Base-by-base conservation (phyloP, 2,888 invertebrate genomes). In the Hyposoter didymator region DNA sequence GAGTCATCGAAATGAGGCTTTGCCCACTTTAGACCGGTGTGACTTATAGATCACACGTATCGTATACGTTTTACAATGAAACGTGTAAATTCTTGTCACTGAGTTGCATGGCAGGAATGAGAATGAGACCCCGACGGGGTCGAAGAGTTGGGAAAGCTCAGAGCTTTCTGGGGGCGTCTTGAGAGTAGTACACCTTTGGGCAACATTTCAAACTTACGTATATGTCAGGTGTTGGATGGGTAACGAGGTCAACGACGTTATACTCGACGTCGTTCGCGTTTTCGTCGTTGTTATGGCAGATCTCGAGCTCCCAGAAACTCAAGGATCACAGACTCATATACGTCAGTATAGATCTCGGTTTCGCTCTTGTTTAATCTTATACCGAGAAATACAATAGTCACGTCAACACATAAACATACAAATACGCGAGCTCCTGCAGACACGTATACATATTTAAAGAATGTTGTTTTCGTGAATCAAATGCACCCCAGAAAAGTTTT, bases 181-280 rank as follows among this genome's bases (percentile, higher is more conserved):
- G 55, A 10, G 49, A 78, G 75, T 82, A 66, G 78, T 78, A 52
- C 55, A 85, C 82, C 85, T 85, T 75, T 69, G 82, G 85, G 85
- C 82, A 75, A 85, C 82, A 82, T 85, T 85, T 85, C 70, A 69
- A 79, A 75, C 49, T 22, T 79, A 49, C 64, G 81, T 82, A 82
- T 82, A 82, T 64, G 85, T 85, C 85, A 85, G 85, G 82, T 85
- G 85, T 85, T 82, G 49, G 85, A 82, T 85, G 47, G 78, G 64
- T 85, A 85, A 85, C 82, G 85, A 82, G 85, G 85, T 85, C 85
- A 85, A 85, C 82, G 85, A 85, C 78, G 85, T 82, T 85, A 80
- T 73, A 82, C 85, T 82, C 64, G 70, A 75, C 85, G 85, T 85
- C 70, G 78, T 85, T 82, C 82, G 74, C 78, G 62, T 84, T 78